A percentile compares a stretch with the other conserved stretches of the same genome.
These are phyloP conservation scores for Crenichthys baileyi DNA, from an alignment of 2,797 vertebrate species.

Conservation along the genomic window DNA sequence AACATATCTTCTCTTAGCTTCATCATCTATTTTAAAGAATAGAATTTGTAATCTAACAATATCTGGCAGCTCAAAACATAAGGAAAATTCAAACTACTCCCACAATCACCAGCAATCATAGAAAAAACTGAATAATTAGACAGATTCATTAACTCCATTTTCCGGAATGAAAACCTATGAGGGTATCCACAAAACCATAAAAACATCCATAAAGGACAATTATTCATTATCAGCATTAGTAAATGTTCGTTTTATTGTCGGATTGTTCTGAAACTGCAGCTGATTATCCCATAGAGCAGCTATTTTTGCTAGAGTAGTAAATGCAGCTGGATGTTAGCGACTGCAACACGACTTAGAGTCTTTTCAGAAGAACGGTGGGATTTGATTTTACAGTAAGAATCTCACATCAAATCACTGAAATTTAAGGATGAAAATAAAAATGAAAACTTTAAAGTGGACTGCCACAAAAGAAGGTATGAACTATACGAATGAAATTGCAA, in stretches of 20 bases:
- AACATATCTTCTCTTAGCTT: too few species aligned
- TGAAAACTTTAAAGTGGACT: too few species aligned
- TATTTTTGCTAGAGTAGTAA: neutral
- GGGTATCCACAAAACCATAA: conserved; percentile 26
- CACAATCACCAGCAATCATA: neutral
- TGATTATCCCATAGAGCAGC: conserved; percentile 2
- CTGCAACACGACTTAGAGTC: conserved; percentile 9
- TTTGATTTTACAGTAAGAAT: neutral
- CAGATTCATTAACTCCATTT: conserved; percentile 33
- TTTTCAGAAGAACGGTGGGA: conserved; percentile 16
- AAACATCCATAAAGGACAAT: neutral
- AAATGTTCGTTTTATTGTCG: conserved; percentile 6
- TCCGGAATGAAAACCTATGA: conserved; percentile 7
- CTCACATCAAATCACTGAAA: conserved; percentile 15
- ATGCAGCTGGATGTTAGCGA: conserved; percentile 10
- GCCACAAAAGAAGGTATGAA: neutral
- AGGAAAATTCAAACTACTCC: neutral
- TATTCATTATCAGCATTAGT: conserved; percentile 14
- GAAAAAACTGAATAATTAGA: conserved; percentile 17
- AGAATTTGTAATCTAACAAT: neutral
- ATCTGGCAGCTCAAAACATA: neutral
- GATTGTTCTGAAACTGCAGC: conserved; percentile 6
- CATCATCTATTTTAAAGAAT: too few species aligned
- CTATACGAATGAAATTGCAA: neutral
- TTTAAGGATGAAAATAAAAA: neutral